These are phyloP conservation scores for Hoplodrina ambigua DNA, from an alignment of 2,888 invertebrate species.

Conservation along the genomic window DNA sequence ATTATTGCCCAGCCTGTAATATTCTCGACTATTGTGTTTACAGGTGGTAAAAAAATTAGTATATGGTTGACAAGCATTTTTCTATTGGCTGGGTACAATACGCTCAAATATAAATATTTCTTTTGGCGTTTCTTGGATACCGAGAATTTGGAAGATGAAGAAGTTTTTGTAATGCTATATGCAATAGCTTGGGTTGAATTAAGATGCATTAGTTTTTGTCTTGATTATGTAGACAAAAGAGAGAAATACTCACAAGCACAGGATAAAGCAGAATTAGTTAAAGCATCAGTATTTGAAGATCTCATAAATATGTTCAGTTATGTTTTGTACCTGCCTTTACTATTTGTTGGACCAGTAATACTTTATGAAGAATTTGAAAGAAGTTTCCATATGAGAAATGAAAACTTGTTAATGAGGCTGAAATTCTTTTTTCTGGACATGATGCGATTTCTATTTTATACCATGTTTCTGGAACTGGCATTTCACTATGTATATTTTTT, in stretches of 20 bases:
- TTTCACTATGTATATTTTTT: constrained; percentile 96
- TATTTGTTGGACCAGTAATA: constrained; percentile 96
- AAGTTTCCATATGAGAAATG: constrained; percentile 75
- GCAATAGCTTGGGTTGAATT: constrained; percentile 93
- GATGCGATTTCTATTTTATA: constrained; percentile 92
- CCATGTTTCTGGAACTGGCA: constrained; percentile 92
- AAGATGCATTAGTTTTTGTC: constrained; percentile 94
- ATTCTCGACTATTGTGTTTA: constrained; percentile 82
- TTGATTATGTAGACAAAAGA: constrained; percentile 88
- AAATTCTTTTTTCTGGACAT: constrained; percentile 85
- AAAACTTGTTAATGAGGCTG: constrained; percentile 74
- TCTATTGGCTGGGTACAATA: constrained; percentile 87
- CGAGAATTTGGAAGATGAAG: constrained; percentile 84
- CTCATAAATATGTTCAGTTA: constrained; percentile 92
- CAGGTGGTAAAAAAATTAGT: constrained; percentile 83
- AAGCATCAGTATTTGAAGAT: constrained; percentile 54
- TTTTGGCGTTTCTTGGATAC: constrained; percentile 86
- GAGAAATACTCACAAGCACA: constrained; percentile 61
- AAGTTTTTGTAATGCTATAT: constrained; percentile 89
- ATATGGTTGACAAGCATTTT: constrained; percentile 90
- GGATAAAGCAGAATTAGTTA: constrained; percentile 27
- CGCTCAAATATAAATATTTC: constrained; percentile 83
- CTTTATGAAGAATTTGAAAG: constrained; percentile 93
- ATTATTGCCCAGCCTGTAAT: constrained; percentile 90
- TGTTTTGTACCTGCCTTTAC: constrained; percentile 95